Percentiles rank a stretch among this genome's conserved stretches.
phyloP scores from a whole-genome alignment of 64 coral and sea anemone genomes.

The Montipora capricornis region DNA sequence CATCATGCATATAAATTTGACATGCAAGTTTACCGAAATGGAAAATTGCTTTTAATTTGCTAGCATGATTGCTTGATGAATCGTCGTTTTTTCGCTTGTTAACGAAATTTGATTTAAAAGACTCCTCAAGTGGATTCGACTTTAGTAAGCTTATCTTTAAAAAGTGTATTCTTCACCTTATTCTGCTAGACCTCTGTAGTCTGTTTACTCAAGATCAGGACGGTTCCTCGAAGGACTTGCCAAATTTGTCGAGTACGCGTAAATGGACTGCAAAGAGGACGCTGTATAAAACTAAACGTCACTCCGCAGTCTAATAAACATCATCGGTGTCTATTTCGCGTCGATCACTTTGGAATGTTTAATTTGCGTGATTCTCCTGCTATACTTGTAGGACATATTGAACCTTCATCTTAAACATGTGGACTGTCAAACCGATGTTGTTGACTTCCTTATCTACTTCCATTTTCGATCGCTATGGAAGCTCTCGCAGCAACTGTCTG shows the following conservation, averaged over 20 bases:
- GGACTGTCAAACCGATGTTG: background rate
- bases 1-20: background rate
- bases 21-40: slow-evolving; percentile 15
- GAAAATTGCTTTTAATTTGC: background rate
- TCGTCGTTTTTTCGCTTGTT: background rate
- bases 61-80: background rate
- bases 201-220: background rate
- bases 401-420: slow-evolving; percentile 13
- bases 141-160: no score
- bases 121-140: no score
- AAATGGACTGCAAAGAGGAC: background rate
- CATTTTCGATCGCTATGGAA: slow-evolving; percentile 1
- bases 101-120: background rate
- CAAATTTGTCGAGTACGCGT: background rate
- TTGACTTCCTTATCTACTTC: background rate
- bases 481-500: background rate
- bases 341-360: background rate
- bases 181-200: background rate
- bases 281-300: background rate
- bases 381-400: background rate
- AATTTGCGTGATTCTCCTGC: background rate
- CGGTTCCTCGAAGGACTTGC: background rate
- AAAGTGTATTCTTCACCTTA: background rate
- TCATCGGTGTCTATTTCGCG: slow-evolving; percentile 6
- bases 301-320: background rate